A percentile compares a stretch with the other conserved stretches of the same genome.
These are phyloP conservation scores for Felis catus DNA, from an alignment of 2,113 vertebrate species.

Conservation along the genomic window DNA sequence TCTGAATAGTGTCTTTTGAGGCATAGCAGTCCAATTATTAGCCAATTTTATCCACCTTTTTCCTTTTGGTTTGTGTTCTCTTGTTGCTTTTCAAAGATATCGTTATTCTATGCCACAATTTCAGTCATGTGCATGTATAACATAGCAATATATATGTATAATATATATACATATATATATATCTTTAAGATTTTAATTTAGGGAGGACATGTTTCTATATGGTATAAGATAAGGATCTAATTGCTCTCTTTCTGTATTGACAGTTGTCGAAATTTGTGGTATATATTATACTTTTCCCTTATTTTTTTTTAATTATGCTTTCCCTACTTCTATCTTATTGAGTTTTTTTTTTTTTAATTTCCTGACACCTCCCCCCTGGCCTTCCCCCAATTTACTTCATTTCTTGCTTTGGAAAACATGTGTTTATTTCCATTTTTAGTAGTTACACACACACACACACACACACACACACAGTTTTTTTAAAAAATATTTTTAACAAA, in stretches of 20 bases:
- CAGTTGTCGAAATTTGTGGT: neutral
- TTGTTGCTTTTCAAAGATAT: neutral
- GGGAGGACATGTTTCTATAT: neutral
- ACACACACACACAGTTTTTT: too few species aligned
- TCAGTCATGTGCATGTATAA: neutral
- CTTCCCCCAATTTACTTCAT: accelerated
- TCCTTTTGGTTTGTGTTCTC: neutral
- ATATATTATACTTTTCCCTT: neutral
- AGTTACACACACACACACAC: neutral
- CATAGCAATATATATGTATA: neutral
- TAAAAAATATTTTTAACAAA: neutral
- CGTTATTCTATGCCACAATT: neutral
- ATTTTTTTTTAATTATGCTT: neutral
- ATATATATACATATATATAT: neutral
- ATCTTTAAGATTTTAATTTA: neutral
- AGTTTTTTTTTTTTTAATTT: neutral
- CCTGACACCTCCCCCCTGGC: neutral
- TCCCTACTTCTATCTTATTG: neutral
- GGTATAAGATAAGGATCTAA: neutral
- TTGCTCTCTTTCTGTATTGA: neutral
- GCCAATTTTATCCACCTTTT: neutral
- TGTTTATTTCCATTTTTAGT: neutral
- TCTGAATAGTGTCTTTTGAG: neutral
- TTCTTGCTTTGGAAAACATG: neutral
- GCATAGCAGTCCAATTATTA: neutral